phyloP scores from a whole-genome alignment of 2,888 invertebrate genomes.

The Meandrusa payeni region DNA sequence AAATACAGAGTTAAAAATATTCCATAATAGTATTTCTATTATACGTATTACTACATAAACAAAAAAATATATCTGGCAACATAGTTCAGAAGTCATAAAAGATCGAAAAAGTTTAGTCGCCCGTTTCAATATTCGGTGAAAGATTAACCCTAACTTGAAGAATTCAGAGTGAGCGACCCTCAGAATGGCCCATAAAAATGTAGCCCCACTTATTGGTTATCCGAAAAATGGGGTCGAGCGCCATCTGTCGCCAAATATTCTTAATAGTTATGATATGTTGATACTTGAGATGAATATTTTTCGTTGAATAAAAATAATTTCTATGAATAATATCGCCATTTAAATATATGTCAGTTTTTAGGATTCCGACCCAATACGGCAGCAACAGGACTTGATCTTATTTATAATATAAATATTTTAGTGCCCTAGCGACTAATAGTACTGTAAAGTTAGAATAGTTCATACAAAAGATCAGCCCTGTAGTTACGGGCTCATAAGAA shows the following conservation, averaged over 20 bases:
- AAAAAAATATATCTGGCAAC: slow-evolving; percentile 38
- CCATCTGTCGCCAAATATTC: slow-evolving; percentile 42
- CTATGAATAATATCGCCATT: too few species aligned
- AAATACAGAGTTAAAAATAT: too few species aligned
- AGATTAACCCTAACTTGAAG: slow-evolving; percentile 63
- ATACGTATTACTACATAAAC: background rate
- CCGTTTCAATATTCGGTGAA: slow-evolving; percentile 60
- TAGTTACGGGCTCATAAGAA: too few species aligned
- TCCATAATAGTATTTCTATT: too few species aligned
- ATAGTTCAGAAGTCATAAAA: slow-evolving; percentile 39
- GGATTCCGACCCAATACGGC: too few species aligned
- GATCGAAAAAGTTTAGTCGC: slow-evolving; percentile 50
- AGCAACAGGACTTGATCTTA: too few species aligned
- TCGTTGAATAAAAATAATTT: too few species aligned
- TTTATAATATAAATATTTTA: too few species aligned
- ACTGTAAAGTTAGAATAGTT: too few species aligned
- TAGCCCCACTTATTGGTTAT: slow-evolving; percentile 59
- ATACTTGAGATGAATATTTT: slow-evolving; percentile 12
- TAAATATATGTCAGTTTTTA: too few species aligned
- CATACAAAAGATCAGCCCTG: too few species aligned
- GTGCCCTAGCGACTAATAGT: too few species aligned
- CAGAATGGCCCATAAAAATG: slow-evolving; percentile 62
- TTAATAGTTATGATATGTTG: slow-evolving; percentile 28
- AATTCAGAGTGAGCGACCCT: slow-evolving; percentile 60
- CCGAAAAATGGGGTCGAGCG: slow-evolving; percentile 45